A percentile compares a stretch with the other conserved stretches of the same genome.
phyloP scores from a whole-genome alignment of 2,888 invertebrate species.

The Azorinus chamasolen region DNA sequence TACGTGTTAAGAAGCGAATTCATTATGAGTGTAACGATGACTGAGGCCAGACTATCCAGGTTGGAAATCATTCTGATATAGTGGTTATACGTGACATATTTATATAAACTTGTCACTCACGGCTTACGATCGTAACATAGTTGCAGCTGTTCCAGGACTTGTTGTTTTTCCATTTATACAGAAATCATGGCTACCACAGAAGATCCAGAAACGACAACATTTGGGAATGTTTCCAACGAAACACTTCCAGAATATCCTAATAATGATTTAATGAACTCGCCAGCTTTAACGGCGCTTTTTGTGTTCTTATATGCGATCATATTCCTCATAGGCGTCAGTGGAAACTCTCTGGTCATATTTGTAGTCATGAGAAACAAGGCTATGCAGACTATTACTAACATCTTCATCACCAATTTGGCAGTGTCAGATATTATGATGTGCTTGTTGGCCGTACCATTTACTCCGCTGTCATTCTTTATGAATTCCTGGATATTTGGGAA shows the following conservation, averaged over 20 bases:
- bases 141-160: no score
- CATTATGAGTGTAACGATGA: no score
- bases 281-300: constrained; percentile 75
- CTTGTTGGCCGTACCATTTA: constrained; percentile 97
- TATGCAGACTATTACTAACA: constrained; percentile 99
- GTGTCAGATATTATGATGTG: constrained; percentile 97
- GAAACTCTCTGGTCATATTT: constrained; percentile 92
- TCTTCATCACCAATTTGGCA: constrained; percentile 98
- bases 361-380: constrained; percentile 96
- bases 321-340: constrained; percentile 92
- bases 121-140: no score
- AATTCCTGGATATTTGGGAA: constrained; percentile 97
- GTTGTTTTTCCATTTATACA: no score
- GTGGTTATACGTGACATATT: no score
- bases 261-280: constrained; percentile 68
- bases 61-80: no score
- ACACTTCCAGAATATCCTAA: not conserved
- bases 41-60: no score
- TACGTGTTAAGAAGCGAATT: no score
- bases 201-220: no score
- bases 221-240: no score
- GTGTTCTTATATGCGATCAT: constrained; percentile 91
- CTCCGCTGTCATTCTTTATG: constrained; percentile 97
- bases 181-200: no score
- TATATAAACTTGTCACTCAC: no score